Conservation (phyloP, 2,888 invertebrate species). For the Callinectes sapidus region DNA sequence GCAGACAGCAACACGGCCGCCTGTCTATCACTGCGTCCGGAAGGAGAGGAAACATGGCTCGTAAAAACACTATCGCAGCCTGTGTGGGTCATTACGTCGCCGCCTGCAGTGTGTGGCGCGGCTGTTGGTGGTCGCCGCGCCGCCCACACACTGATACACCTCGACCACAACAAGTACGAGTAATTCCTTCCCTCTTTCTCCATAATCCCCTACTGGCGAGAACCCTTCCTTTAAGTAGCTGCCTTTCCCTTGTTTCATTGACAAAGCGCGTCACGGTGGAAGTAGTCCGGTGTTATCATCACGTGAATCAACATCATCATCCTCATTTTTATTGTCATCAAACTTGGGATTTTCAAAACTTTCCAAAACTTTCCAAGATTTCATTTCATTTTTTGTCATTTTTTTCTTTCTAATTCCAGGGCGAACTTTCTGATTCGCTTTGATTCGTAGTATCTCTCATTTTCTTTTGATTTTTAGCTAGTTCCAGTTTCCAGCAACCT, state of each 20-base stretch:
- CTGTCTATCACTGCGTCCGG: slow-evolving; percentile 14
- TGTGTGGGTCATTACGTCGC: slow-evolving; percentile 15
- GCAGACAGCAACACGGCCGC: slow-evolving; percentile 27
- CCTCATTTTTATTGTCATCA: background rate
- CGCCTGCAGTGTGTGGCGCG: background rate
- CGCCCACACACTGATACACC: background rate
- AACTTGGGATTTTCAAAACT: background rate
- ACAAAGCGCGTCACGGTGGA: background rate
- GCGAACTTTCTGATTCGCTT: background rate
- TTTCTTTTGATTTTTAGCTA: background rate
- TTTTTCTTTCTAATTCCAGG: background rate
- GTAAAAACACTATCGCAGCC: slow-evolving; percentile 27
- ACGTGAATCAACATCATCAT: background rate
- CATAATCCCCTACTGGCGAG: background rate
- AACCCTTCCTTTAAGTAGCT: background rate
- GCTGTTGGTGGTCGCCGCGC: background rate
- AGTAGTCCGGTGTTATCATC: background rate
- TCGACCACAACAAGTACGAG: slow-evolving; percentile 6
- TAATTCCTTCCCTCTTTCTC: background rate
- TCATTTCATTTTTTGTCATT: background rate
- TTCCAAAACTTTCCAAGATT: background rate
- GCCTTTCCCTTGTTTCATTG: background rate
- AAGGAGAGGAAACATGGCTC: slow-evolving; percentile 12
- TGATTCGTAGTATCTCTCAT: background rate
- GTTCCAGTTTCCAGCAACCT: background rate